Base-by-base conservation (phyloP, 2,888 invertebrate species). In the Eupeodes luniger region DNA sequence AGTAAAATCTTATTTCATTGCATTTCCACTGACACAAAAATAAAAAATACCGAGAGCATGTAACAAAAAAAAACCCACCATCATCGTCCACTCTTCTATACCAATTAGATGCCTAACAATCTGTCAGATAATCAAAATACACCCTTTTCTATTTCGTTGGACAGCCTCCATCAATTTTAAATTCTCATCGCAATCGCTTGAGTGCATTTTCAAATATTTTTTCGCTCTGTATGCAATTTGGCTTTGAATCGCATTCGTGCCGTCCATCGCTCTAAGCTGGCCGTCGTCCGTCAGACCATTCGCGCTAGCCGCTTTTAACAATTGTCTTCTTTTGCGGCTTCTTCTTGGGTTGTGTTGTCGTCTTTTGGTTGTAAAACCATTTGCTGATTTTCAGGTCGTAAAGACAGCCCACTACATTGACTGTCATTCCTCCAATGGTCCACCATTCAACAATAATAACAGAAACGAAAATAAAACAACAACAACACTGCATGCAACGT, bases 311-410 rank as follows among this genome's bases (percentile, higher is more conserved):
- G 78, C 53, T 77, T 74, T 69, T 49, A 27, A 40, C 40, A 40
- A 40, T 81, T 84, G 76, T 84, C 72, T 83, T 72, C 66, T 76
- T 80, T 72, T 40, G 47, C 16, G 70, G 64, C 53, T 70, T 64
- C 51, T 72, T 67, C 66, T 59, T 53, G 49, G 12, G 66, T 34
- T 55, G 14, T 40, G 14, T 40, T 57, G 57, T 59, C 72, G 72
- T 72, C 57, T 47, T 66, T 77, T 57, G n/a, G 69, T 64, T 86
- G 69, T 77, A 76, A 77, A 77, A 74, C 57, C 84, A 87, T 87
- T 87, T 84, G 80, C 80, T 74, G 87, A 81, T 87, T 87, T 88
- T n/a, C 81, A 85, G 77, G 81, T 88, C 85, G 88, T 88, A 88
- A 88, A 85, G 81, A 81, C 88, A 61, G 78, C 88, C 88, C 81